Evolutionary conservation across 1,140 invertebrate genomes (phyloP), one percentile per base, ranked within the genome.

Genomic region (Harlomillsia oculata): DNA sequence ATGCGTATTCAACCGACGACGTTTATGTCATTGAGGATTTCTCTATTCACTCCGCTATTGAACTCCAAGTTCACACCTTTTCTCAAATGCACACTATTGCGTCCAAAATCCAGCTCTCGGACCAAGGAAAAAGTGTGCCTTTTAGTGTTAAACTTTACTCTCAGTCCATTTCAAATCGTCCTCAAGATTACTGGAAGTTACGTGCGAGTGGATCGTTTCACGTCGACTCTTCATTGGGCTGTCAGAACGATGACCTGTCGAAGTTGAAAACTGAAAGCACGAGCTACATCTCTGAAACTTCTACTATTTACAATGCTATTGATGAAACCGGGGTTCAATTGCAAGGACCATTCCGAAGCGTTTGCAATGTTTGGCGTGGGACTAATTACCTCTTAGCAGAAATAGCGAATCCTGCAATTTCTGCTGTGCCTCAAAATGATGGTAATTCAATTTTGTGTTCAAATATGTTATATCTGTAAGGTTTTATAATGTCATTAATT

Each of bases 401-500:
- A 9, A n/a, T n/a, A n/a, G n/a, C n/a, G n/a, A n/a, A n/a, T n/a
- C n/a, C n/a, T n/a, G n/a, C n/a, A n/a, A n/a, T n/a, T n/a, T n/a
- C n/a, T n/a, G n/a, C n/a, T n/a, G n/a, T n/a, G n/a, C n/a, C n/a
- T n/a, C n/a, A n/a, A n/a, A n/a, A n/a, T n/a, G n/a, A n/a, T n/a
- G n/a, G n/a, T n/a, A n/a, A n/a, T n/a, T n/a, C n/a, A n/a, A n/a
- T n/a, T n/a, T n/a, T n/a, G n/a, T n/a, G n/a, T n/a, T n/a, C n/a
- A n/a, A n/a, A n/a, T n/a, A n/a, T n/a, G n/a, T 61, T 1, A 51
- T 43, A n/a, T 57, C 57, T 49, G 59, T 53, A 13, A 39, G 32
- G 5, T 36, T 21, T 5, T 61, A 56, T 20, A 40, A 53, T 29
- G 57, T 48, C 21, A 50, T 61, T 18, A 4, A 26, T 14, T 37